Base-by-base conservation (phyloP, 2,113 vertebrate species). In the Romanogobio albipinnatus region DNA sequence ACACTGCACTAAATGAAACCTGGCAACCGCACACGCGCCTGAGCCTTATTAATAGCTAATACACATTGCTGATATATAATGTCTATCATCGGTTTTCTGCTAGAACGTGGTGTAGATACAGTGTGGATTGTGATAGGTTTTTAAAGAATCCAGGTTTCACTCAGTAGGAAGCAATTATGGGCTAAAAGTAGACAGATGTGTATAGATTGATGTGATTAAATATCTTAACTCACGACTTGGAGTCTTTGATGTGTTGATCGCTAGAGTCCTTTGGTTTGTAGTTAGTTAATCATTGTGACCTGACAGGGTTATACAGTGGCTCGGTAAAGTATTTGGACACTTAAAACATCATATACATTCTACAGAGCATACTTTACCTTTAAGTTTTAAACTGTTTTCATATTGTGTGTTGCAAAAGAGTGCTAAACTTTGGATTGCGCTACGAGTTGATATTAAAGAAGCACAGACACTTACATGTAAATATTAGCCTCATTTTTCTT, bases 41-140 rank as follows among this genome's bases (percentile, higher is more conserved):
- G 86, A 29, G 85, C 85, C 66, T 81, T 87, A 85, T 86, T 87
- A 91, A 92, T 83, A 56, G 88, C 71, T 84, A 88, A 88, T 87
- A 87, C 43, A 51, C 73, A 58, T 19, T 3, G 62, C 24, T 90
- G 88, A 91, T 88, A 76, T 91, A 85, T 59, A 68, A 71, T 79
- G 70, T 90, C 83, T 86, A 39, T 84, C 33, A 39, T 53, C 11
- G 61, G 9, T 29, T 70, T 84, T 61, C 64, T 76, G 87, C 61
- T 29, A 76, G 56, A 58, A 2, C 59, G 64, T 17, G 36, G 62
- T 82, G 15, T 76, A 51, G 74, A 88, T 83, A 89, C 85, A 22
- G 61, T 91, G 83, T 68, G 59, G 83, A 76, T 78, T 24, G 26
- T 87, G 36, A 56, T 84, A 36, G 33, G 47, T n/a, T 47, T 81